A percentile compares a stretch with the other conserved stretches of the same genome.
Evolutionary conservation across 2,797 vertebrate species (phyloP).

Genomic region (Pseudotriccus pelzelni): DNA sequence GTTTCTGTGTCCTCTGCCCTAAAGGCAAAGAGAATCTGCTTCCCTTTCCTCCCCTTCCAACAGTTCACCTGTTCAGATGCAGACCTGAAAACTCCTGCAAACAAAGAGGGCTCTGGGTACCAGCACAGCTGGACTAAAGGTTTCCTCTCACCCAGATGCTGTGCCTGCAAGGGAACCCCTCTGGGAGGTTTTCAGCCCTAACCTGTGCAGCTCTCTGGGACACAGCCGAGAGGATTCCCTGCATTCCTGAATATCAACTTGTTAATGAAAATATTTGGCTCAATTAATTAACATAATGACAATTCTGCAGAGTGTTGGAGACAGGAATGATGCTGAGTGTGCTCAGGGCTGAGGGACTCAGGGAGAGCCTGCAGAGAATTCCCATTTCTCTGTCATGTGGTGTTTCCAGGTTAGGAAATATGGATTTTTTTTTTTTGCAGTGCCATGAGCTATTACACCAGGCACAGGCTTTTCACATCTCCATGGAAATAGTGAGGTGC

Average conservation of each 20-base stretch:
- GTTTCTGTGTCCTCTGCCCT: background rate
- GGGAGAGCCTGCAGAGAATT: background rate
- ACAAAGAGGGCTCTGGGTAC: background rate
- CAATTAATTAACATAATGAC: slow-evolving; percentile 54
- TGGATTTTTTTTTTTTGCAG: background rate
- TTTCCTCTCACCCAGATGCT: background rate
- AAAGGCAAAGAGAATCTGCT: background rate
- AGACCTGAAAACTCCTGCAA: background rate
- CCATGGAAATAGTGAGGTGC: background rate
- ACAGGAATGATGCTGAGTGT: background rate
- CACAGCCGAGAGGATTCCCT: background rate
- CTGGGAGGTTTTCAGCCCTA: background rate
- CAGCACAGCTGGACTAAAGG: background rate
- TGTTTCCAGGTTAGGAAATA: background rate
- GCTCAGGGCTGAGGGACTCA: background rate
- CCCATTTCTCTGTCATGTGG: background rate
- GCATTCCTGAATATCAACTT: slow-evolving; percentile 22
- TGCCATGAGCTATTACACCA: background rate
- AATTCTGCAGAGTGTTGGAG: background rate
- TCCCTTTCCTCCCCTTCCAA: background rate
- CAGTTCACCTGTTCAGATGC: background rate
- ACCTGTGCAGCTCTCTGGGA: background rate
- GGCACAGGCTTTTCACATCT: background rate
- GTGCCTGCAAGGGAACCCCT: background rate
- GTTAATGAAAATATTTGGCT: slow-evolving; percentile 28